Conservation (phyloP, 2,888 invertebrate species). For the Eledone cirrhosa region DNA sequence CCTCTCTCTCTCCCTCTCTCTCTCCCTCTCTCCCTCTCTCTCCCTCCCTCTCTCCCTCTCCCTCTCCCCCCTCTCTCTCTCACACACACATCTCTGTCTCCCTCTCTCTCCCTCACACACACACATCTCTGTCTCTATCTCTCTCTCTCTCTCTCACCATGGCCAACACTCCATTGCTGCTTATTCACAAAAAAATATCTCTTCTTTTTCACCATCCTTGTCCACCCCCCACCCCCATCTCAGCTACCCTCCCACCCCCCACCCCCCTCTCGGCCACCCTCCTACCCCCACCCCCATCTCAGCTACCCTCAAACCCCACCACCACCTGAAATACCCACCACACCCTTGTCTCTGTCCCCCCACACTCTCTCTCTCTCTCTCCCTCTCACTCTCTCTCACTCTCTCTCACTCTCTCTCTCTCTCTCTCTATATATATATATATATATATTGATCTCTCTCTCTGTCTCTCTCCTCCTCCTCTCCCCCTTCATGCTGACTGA, state of each 20-base stretch:
- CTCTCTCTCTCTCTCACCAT: background rate
- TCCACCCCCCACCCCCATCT: background rate
- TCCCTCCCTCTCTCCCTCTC: conserved; percentile 23
- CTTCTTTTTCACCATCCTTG: background rate
- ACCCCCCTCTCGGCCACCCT: background rate
- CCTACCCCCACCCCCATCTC: background rate
- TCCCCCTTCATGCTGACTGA: too few species aligned
- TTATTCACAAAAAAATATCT: background rate
- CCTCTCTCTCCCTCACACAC: background rate
- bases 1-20: background rate
- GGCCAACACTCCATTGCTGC: background rate
- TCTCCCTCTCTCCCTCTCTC: background rate
- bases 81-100: background rate
- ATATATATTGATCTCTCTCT: too few species aligned
- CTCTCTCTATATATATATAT: background rate
- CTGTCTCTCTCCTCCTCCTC: too few species aligned
- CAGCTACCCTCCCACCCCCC: background rate
- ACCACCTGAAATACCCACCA: background rate
- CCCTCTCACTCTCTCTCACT: background rate
- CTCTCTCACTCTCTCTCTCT: background rate
- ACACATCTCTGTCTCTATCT: background rate
- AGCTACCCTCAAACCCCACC: background rate
- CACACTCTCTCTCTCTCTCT: background rate
- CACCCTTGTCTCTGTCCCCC: background rate
- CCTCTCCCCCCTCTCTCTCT: background rate